These are phyloP conservation scores for Pelecanoides urinatrix DNA, from an alignment of 2,113 vertebrate species.

Conservation along the genomic window DNA sequence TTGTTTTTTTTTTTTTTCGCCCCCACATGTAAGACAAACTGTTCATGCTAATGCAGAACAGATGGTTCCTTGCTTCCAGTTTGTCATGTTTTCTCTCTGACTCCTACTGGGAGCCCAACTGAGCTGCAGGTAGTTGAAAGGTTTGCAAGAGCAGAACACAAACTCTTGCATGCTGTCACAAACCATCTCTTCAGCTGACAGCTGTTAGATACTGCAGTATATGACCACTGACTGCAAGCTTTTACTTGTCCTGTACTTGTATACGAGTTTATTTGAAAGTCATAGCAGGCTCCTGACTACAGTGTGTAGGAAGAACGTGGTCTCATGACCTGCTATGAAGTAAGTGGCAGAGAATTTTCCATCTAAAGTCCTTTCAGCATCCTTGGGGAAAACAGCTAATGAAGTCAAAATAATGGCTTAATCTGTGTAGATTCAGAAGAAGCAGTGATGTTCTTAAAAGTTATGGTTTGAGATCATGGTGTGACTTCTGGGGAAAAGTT, in stretches of 20 bases:
- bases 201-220: neutral
- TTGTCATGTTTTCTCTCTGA: neutral
- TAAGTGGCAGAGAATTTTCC: neutral
- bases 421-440: neutral
- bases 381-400: neutral
- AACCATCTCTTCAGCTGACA: neutral
- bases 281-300: neutral
- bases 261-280: neutral
- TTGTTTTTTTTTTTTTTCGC: neutral
- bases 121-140: neutral
- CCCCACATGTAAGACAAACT: neutral
- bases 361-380: neutral
- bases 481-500: neutral
- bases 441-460: neutral
- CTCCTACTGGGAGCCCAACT: neutral
- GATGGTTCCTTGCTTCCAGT: slow-evolving; percentile 7
- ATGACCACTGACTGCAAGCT: neutral
- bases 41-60: neutral
- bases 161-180: neutral
- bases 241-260: neutral
- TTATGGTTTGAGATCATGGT: neutral
- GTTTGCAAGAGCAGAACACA: neutral
- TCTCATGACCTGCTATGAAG: neutral
- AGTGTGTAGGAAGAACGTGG: rapidly evolving
- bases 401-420: neutral